phyloP scores from a whole-genome alignment of 2,113 vertebrate genomes.

The Haplochromis burtoni region DNA sequence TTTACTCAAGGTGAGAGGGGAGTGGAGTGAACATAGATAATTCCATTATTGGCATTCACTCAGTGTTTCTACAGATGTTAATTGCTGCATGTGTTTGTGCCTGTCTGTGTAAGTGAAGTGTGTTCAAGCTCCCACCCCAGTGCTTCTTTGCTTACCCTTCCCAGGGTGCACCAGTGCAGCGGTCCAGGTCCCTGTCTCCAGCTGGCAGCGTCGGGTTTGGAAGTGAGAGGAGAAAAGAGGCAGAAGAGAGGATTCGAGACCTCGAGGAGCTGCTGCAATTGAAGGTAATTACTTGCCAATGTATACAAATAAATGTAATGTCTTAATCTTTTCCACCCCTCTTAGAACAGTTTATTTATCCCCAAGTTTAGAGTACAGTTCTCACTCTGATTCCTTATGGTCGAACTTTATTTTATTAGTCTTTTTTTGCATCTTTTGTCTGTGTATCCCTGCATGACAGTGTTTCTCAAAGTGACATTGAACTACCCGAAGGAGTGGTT shows the following conservation, averaged over 20 bases:
- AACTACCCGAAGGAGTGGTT: neutral
- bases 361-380: neutral
- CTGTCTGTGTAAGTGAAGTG: conserved; percentile 71
- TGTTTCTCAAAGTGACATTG: neutral
- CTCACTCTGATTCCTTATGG: neutral
- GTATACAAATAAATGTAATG: neutral
- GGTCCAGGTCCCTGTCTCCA: conserved; percentile 92
- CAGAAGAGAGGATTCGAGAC: conserved; percentile 77
- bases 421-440: neutral
- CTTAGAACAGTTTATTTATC: neutral
- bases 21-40: conserved; percentile 67
- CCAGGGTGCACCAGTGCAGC: conserved; percentile 85
- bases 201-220: conserved; percentile 70
- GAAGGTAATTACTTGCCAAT: conserved; percentile 76
- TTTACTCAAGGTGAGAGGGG: conserved; percentile 50
- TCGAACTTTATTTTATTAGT: neutral
- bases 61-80: conserved; percentile 80
- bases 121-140: conserved; percentile 73
- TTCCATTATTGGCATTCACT: conserved; percentile 91
- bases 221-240: conserved; percentile 67
- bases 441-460: neutral
- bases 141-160: conserved; percentile 77
- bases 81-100: conserved; percentile 82
- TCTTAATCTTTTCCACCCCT: neutral
- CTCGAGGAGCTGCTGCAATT: conserved; percentile 78